Base-by-base conservation (phyloP, 2,113 vertebrate genomes). In the Dicerorhinus sumatrensis region DNA sequence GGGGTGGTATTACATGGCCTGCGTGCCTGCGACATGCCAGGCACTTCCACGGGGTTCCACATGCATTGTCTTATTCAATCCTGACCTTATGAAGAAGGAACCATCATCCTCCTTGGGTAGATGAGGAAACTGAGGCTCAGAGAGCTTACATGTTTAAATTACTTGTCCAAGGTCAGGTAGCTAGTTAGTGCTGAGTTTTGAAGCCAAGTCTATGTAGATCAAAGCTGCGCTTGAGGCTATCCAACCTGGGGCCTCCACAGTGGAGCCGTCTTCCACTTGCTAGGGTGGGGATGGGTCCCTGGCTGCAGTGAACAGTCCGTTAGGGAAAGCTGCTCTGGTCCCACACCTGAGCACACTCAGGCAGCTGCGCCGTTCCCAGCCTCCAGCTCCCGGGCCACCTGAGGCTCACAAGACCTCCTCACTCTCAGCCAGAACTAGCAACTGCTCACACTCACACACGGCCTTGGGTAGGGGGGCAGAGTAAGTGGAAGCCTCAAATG, bases 361-460 rank as follows among this genome's bases (percentile, higher is more conserved):
- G 75, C 98, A 98, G 92, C 97, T 98, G 98, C 0, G 2, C 13
- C 83, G 46, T 97, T 98, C 96, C 86, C 97, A 96, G 93, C 76
- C 39, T 51, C 75, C 89, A 81, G 94, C 70, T 77, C 3, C 46
- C 5, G 9, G 69, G 83, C 29, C 48, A 14, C 9, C 92, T 39
- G 62, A 27, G 39, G 7, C 33, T 69, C 67, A 4, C 1, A 0
- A 77, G 94, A 42, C 62, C 60, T 62, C 42, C 87, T 42, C 51
- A 3, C 17, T 29, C 20, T 58, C 62, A 33, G 79, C 82, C 56
- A 83, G 73, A 48, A 77, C 42, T 9, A 31, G 31, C 6, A 20
- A 80, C 23, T 6, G 48, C 29, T 46, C 65, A 1, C 0, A 1
- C 13, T 2, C 12, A 6, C 75, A 12, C 0, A 0, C 25, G 85